A percentile compares a stretch with the other conserved stretches of the same genome.
phyloP scores from a whole-genome alignment of 2,888 invertebrate genomes.

The Rhamphomyia laevipes region DNA sequence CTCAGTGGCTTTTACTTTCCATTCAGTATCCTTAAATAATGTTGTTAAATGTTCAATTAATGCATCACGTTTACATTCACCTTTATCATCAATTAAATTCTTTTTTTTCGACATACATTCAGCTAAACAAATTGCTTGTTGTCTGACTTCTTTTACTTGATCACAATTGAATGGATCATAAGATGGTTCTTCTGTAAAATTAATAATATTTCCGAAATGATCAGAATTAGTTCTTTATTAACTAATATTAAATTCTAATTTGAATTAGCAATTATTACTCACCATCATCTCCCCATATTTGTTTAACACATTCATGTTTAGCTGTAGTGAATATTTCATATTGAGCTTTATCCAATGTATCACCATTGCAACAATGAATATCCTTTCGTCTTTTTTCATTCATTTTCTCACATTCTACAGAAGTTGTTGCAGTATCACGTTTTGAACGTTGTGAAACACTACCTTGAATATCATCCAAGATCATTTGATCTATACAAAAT shows the following conservation, averaged over 20 bases:
- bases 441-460: constrained; percentile 11
- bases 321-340: constrained; percentile 12
- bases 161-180: constrained; percentile 22
- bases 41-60: constrained; percentile 13
- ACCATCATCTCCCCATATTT: constrained; percentile 17
- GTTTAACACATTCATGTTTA: constrained; percentile 17
- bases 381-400: constrained; percentile 12
- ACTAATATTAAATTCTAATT: too few species aligned
- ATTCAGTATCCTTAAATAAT: constrained; percentile 14
- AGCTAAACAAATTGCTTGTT: constrained; percentile 18
- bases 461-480: constrained; percentile 17
- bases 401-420: constrained; percentile 13
- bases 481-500: constrained; percentile 17
- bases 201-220: too few species aligned
- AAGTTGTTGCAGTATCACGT: constrained; percentile 13
- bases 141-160: constrained; percentile 17
- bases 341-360: constrained; percentile 13
- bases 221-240: too few species aligned
- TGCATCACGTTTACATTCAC: constrained; percentile 16
- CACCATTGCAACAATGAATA: constrained; percentile 18
- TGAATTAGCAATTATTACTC: too few species aligned
- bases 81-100: constrained; percentile 15
- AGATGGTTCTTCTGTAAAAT: constrained; percentile 11
- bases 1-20: constrained; percentile 17
- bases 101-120: constrained; percentile 20